phyloP scores from a whole-genome alignment of 1,140 invertebrate species.

The Penaeus japonicus region DNA sequence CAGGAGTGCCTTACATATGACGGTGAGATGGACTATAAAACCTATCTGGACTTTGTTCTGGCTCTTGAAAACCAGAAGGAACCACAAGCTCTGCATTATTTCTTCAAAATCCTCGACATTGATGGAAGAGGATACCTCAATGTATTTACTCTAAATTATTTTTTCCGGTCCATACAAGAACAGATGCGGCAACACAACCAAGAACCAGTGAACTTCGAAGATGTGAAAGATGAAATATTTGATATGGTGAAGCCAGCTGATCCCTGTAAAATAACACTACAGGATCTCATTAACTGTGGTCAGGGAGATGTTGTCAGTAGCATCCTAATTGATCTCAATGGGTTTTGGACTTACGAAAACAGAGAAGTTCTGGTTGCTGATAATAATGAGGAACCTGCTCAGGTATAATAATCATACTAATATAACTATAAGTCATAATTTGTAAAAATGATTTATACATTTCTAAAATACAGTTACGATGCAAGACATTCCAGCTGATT shows the following conservation, averaged over 20 bases:
- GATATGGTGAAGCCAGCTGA: conserved; percentile 94
- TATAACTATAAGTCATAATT: too few relatives aligned
- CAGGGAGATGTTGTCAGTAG: conserved; percentile 93
- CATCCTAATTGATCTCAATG: conserved; percentile 94
- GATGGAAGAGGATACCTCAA: conserved; percentile 87
- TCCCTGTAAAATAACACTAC: conserved; percentile 84
- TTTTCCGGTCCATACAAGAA: conserved; percentile 90
- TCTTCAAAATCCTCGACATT: conserved; percentile 93
- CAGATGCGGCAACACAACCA: conserved; percentile 85
- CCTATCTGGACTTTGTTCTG: conserved; percentile 93
- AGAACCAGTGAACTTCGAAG: conserved; percentile 87
- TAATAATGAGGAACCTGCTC: conserved; percentile 48
- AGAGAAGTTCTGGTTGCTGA: conserved; percentile 69
- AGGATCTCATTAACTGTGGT: conserved; percentile 80
- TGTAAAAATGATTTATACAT: too few relatives aligned
- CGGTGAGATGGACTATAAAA: conserved; percentile 98
- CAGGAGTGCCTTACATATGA: conserved; percentile 95
- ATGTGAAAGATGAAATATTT: conserved; percentile 97
- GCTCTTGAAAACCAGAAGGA: conserved; percentile 92
- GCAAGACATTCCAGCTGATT: too few relatives aligned
- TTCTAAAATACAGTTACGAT: too few relatives aligned
- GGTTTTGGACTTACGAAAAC: conserved; percentile 96
- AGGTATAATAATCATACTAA: conserved; percentile 33
- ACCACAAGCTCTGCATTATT: conserved; percentile 88
- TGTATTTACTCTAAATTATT: conserved; percentile 90